A percentile compares a stretch with the other conserved stretches of the same genome.
Conservation (phyloP, 2,797 vertebrate species). For the Rhynchonycteris naso region DNA sequence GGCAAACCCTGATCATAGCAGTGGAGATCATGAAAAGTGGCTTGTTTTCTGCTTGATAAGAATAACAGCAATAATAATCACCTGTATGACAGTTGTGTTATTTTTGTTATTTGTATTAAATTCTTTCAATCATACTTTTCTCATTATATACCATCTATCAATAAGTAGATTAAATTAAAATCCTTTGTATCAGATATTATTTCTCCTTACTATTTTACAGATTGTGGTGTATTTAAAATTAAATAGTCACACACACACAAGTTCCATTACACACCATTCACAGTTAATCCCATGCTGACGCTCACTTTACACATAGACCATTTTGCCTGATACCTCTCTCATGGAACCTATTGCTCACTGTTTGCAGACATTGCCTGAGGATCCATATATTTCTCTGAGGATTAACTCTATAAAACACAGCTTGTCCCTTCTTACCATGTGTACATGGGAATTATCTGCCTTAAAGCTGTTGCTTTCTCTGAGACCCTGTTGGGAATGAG, state of each 20-base stretch:
- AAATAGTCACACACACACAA: background rate
- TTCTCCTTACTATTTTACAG: conserved; percentile 51
- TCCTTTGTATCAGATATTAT: background rate
- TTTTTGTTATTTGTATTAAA: conserved; percentile 55
- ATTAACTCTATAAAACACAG: conserved; percentile 69
- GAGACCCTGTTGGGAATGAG: conserved; percentile 39
- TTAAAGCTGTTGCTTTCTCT: conserved; percentile 59
- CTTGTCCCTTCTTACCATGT: conserved; percentile 62
- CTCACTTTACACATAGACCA: conserved; percentile 5
- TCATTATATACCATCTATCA: background rate
- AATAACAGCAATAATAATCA: conserved; percentile 19
- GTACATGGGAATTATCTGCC: conserved; percentile 67
- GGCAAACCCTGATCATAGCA: background rate
- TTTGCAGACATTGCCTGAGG: conserved; percentile 67
- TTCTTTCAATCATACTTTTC: conserved; percentile 33
- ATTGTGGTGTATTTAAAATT: conserved; percentile 59
- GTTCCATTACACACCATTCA: background rate
- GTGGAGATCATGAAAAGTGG: background rate
- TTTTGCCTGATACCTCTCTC: conserved; percentile 10
- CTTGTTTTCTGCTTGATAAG: conserved; percentile 26
- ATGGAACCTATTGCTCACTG: conserved; percentile 55
- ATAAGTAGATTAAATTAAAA: conserved; percentile 49
- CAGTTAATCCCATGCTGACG: background rate
- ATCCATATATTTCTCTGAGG: conserved; percentile 56
- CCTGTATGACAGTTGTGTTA: background rate